A percentile compares a stretch with the other conserved stretches of the same genome.
Conservation (phyloP, 2,113 vertebrate species). For the Conger conger region DNA sequence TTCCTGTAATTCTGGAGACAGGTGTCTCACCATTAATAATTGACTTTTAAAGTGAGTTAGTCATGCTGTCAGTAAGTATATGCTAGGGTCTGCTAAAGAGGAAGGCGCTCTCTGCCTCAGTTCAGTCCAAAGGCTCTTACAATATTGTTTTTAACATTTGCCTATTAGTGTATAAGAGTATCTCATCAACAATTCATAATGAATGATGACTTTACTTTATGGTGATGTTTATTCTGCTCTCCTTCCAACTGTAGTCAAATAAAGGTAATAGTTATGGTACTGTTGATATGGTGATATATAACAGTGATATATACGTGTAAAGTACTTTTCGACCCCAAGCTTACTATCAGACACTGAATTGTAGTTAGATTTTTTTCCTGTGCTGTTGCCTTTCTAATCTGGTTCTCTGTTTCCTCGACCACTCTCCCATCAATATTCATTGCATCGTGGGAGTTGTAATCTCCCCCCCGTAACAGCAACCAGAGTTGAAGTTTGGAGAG, state of each 20-base stretch:
- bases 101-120: neutral
- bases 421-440: neutral
- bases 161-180: too few relatives aligned
- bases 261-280: neutral
- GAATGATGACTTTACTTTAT: neutral
- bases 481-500: neutral
- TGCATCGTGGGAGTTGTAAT: constrained; percentile 1
- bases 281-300: too few relatives aligned
- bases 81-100: neutral
- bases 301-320: too few relatives aligned
- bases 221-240: neutral
- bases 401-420: neutral
- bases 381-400: neutral
- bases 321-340: neutral
- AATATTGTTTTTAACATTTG: neutral
- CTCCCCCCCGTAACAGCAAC: constrained; percentile 7
- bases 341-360: neutral
- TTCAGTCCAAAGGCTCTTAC: neutral
- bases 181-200: neutral
- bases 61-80: constrained; percentile 1
- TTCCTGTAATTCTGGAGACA: neutral
- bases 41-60: neutral
- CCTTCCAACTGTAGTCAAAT: neutral
- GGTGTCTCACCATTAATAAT: neutral
- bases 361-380: neutral